Percentiles rank a stretch among this genome's conserved stretches.
phyloP scores from a whole-genome alignment of 2,888 invertebrate genomes.

The Drosophila kuntzei region DNA sequence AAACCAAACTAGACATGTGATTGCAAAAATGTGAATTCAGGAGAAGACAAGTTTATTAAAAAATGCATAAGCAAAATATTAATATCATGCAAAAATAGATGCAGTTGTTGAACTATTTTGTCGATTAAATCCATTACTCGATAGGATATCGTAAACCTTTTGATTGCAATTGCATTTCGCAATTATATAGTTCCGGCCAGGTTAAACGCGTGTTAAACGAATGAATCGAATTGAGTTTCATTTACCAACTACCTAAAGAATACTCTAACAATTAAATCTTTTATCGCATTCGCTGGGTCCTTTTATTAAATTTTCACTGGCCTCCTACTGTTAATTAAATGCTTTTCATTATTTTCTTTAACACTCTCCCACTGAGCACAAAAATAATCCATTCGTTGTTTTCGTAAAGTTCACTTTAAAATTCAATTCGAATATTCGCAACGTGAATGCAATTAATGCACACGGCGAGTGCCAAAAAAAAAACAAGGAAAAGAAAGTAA shows the following conservation, averaged over 20 bases:
- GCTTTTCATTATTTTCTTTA: constrained; percentile 1
- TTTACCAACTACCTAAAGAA: constrained; percentile 10
- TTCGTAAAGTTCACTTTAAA: neutral
- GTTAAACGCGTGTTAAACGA: constrained; percentile 34
- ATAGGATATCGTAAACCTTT: neutral
- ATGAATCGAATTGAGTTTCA: constrained; percentile 34
- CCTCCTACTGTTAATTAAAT: constrained; percentile 21
- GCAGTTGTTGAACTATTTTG: neutral
- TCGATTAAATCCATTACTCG: neutral
- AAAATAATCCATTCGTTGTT: neutral
- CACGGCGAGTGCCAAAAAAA: neutral
- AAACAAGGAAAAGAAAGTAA: neutral
- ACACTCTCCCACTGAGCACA: neutral
- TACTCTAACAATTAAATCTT: constrained; percentile 2
- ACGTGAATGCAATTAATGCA: constrained; percentile 3
- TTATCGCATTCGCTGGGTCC: neutral
- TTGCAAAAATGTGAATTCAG: constrained; percentile 1
- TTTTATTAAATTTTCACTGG: constrained; percentile 17
- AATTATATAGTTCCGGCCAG: constrained; percentile 49
- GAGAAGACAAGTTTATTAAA: neutral
- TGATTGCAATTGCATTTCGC: constrained; percentile 45
- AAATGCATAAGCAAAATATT: neutral
- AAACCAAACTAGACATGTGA: neutral
- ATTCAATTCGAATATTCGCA: neutral
- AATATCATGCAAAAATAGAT: neutral